Conservation (phyloP, 2,113 vertebrate species). For the Pogona vitticeps region DNA sequence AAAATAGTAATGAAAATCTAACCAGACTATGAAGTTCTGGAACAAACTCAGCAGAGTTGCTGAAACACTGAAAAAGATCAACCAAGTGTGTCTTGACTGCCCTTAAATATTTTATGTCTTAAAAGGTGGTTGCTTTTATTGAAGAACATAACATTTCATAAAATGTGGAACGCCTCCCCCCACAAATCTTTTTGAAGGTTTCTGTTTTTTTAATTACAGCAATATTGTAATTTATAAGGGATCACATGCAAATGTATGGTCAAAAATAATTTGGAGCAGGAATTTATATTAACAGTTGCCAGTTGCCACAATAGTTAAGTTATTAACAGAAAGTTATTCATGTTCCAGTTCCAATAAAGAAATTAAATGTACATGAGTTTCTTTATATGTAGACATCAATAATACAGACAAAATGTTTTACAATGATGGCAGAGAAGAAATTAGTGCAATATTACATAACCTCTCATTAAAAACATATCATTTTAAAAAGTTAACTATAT, state of each 20-base stretch:
- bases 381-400: neutral
- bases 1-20: conserved; percentile 7
- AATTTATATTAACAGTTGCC: neutral
- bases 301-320: no score
- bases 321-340: no score
- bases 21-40: neutral
- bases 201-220: neutral
- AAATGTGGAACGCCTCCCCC: neutral
- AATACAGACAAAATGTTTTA: neutral
- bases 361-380: neutral
- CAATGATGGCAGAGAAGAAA: neutral
- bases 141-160: neutral
- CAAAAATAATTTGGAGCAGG: neutral
- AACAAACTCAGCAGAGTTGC: conserved; percentile 3
- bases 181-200: neutral
- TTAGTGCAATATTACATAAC: neutral
- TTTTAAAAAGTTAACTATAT: neutral
- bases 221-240: neutral
- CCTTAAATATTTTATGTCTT: conserved; percentile 20
- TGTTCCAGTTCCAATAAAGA: neutral
- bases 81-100: neutral
- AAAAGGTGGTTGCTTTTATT: neutral
- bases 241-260: neutral
- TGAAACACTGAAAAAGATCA: neutral
- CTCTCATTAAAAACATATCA: neutral